Evolutionary conservation across 2,797 vertebrate species (phyloP), one percentile per base, ranked within the genome.

Genomic region (Amblyopsis hoosieri): DNA sequence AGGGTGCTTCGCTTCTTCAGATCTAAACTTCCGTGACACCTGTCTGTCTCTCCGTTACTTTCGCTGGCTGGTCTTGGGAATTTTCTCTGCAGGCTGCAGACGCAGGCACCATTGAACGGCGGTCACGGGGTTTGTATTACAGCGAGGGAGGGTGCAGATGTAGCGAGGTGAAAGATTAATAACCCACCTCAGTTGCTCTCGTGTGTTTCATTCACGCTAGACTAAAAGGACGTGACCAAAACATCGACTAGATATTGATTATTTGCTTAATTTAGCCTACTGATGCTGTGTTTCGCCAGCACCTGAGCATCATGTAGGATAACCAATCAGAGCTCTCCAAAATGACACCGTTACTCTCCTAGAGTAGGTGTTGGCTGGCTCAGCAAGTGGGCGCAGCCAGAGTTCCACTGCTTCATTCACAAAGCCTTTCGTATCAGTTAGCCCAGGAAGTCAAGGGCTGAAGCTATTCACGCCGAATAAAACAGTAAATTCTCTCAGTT

Each of bases 121-220:
- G 87, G 87, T 91, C 90, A 91, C 89, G 89, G 80, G 90, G 89
- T 88, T 89, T 85, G 89, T 80, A 90, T 89, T 90, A 90, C 29
- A 52, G 46, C 2, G 81, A 80, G 60, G 19, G 75, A 76, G 67
- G 64, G 60, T 29, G 52, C 19, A 54, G 14, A 19, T 9, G 52
- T 29, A 54, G 12, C 52, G 52, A 54, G 52, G 52, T 31, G 15
- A 54, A 29, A 29, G 52, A 54, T 54, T 4, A 54, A 29, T 12
- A n/a, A 15, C 10, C 51, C 12, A 53, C 51, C 23, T 53, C 23
- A 53, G 51, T 53, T 53, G 12, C 5, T 23, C 51, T 19, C 37
- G 12, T 23, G 51, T 53, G 51, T 10, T 53, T 53, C 10, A 17
- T 12, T 53, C 15, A 53, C 51, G 11, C 9, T 14, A 14, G 12